A percentile compares a stretch with the other conserved stretches of the same genome.
These are phyloP conservation scores for Pterobdella sp. DNA, from an alignment of 2,888 invertebrate genomes.

Conservation along the genomic window DNA sequence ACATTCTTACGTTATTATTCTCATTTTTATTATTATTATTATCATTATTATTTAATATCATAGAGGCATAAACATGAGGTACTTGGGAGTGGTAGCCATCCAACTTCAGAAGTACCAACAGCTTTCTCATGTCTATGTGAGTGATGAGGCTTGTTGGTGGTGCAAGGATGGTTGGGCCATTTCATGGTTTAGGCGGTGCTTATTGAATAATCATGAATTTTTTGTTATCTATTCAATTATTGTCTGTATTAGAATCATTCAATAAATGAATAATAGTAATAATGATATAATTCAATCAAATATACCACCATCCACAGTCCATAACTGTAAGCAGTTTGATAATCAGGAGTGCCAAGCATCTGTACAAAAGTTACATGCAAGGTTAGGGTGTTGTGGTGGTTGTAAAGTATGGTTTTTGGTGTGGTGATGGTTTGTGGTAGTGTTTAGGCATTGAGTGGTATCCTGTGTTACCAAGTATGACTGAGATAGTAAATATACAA, in stretches of 20 bases:
- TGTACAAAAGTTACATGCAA: conserved; percentile 84
- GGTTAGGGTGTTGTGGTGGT: conserved; percentile 40
- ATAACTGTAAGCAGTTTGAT: conserved; percentile 85
- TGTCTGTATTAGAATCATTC: neutral
- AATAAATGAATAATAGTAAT: neutral
- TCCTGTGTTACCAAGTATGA: too few species aligned
- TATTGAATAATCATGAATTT: neutral
- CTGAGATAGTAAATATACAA: neutral
- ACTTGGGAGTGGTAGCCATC: conserved; percentile 81
- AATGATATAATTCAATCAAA: too few species aligned
- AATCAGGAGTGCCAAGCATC: conserved; percentile 80
- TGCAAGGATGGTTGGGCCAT: neutral
- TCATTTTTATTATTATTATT: neutral
- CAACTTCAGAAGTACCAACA: conserved; percentile 67
- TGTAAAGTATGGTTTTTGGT: neutral
- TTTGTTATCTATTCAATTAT: neutral
- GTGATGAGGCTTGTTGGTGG: conserved; percentile 18
- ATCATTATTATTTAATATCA: neutral
- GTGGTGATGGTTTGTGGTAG: too few species aligned
- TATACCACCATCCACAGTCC: conserved; percentile 58
- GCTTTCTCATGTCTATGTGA: conserved; percentile 64
- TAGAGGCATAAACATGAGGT: conserved; percentile 85
- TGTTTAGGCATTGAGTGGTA: too few species aligned
- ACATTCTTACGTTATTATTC: neutral
- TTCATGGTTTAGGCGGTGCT: neutral